These are phyloP conservation scores for Prunella fulvescens DNA, from an alignment of 2,113 vertebrate species.

Conservation along the genomic window DNA sequence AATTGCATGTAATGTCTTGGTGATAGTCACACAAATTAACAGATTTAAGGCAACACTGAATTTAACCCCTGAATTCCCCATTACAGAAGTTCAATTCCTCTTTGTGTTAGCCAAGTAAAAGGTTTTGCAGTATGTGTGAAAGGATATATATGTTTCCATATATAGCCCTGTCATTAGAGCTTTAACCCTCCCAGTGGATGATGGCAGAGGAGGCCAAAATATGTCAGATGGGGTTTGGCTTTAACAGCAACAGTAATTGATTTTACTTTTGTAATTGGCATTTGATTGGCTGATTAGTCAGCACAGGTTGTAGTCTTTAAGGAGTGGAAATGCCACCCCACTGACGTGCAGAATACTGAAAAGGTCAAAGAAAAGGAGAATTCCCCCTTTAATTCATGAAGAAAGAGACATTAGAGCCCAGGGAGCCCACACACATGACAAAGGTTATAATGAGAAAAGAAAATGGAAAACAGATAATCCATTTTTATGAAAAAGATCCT, in stretches of 20 bases:
- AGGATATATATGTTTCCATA: background rate
- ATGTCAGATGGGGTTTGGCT: background rate
- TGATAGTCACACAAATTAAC: background rate
- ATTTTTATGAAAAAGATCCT: conserved; percentile 31
- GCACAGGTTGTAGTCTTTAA: background rate
- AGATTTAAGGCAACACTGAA: background rate
- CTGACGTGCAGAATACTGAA: conserved; percentile 57
- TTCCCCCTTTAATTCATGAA: conserved; percentile 43
- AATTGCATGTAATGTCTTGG: background rate
- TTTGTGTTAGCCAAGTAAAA: background rate
- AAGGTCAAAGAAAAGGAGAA: conserved; percentile 54
- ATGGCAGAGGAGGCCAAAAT: background rate
- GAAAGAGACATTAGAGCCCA: conserved; percentile 23
- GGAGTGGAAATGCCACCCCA: conserved; percentile 46
- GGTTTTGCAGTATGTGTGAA: background rate
- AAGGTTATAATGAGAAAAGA: conserved; percentile 45
- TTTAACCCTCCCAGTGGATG: background rate
- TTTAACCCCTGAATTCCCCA: background rate
- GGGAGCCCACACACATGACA: conserved; percentile 12
- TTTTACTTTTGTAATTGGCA: conserved; percentile 6
- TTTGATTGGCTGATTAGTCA: conserved; percentile 44
- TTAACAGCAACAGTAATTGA: conserved; percentile 22
- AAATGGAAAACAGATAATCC: conserved; percentile 28
- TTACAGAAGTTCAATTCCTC: background rate
- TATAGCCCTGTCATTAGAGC: background rate